A percentile compares a stretch with the other conserved stretches of the same genome.
Evolutionary conservation across 2,113 vertebrate genomes (phyloP).

Genomic region (Tylochromis polylepis): DNA sequence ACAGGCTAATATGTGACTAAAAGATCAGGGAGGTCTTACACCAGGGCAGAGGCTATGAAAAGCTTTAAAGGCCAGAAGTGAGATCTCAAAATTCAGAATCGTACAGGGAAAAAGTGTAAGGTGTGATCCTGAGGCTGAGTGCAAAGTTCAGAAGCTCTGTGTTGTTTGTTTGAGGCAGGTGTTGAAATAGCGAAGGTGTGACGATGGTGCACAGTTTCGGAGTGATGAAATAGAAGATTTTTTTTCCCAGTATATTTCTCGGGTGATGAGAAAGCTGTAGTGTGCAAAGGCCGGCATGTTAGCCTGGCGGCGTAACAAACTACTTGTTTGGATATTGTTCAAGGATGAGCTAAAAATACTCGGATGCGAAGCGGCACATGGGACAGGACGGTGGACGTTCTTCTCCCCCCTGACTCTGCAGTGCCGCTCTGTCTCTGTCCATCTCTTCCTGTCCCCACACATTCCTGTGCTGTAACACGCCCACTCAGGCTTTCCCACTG

Average conservation of each 20-base stretch:
- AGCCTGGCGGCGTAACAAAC: neutral
- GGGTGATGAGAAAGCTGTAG: neutral
- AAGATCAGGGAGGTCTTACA: neutral
- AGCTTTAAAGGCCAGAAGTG: neutral
- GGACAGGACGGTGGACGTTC: neutral
- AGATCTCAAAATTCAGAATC: neutral
- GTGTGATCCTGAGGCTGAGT: neutral
- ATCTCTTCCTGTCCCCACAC: conserved; percentile 48
- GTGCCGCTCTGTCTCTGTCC: conserved; percentile 19
- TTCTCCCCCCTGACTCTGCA: conserved; percentile 14
- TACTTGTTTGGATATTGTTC: neutral
- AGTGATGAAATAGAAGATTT: neutral
- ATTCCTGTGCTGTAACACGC: conserved; percentile 46
- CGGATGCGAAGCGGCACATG: neutral
- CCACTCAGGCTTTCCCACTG: conserved; percentile 27
- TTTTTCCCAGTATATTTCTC: neutral
- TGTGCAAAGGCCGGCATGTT: neutral
- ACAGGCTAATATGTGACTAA: neutral
- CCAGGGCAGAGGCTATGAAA: neutral
- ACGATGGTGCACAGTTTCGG: neutral
- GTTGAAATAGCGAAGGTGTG: neutral
- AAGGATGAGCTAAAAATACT: conserved; percentile 24
- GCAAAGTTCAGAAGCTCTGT: neutral
- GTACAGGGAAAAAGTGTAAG: neutral
- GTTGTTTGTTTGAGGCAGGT: neutral